These are phyloP conservation scores for Colinus virginianus DNA, from an alignment of 2,113 vertebrate species.

Conservation along the genomic window DNA sequence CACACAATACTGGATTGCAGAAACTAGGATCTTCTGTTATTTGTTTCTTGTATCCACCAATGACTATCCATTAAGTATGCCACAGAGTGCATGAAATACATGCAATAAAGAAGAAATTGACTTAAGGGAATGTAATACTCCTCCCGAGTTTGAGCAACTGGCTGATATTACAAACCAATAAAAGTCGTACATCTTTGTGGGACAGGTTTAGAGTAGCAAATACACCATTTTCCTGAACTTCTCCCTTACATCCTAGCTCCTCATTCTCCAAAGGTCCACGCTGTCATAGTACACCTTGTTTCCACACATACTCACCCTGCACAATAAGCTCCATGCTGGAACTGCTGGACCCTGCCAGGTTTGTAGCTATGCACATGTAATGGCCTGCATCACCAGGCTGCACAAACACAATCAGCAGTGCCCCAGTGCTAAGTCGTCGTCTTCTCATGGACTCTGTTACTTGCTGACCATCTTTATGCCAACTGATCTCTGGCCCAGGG, in stretches of 20 bases:
- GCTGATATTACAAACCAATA: background rate
- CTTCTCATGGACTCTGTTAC: slow-evolving; percentile 82
- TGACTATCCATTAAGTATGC: background rate
- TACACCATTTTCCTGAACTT: background rate
- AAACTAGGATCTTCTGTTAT: background rate
- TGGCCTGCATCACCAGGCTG: slow-evolving; percentile 84
- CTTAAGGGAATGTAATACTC: background rate
- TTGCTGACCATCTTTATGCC: slow-evolving; percentile 87
- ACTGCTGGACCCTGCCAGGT: slow-evolving; percentile 85
- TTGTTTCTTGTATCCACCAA: background rate
- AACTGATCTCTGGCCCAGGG: slow-evolving; percentile 85
- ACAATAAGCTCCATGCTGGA: slow-evolving; percentile 81
- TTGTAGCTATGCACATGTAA: slow-evolving; percentile 89
- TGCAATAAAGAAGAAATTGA: background rate
- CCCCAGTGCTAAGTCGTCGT: slow-evolving; percentile 86
- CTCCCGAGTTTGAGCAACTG: background rate
- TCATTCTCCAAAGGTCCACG: background rate
- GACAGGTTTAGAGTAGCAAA: background rate
- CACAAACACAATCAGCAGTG: slow-evolving; percentile 88
- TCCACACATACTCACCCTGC: slow-evolving; percentile 79
- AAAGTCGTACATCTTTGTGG: background rate
- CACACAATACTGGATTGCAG: background rate
- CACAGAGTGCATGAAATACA: background rate
- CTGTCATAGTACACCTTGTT: accelerated
- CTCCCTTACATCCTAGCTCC: background rate